Evolutionary conservation across 92 coral and sea anemone species (phyloP).

Genomic region (Pocillopora meandrina): DNA sequence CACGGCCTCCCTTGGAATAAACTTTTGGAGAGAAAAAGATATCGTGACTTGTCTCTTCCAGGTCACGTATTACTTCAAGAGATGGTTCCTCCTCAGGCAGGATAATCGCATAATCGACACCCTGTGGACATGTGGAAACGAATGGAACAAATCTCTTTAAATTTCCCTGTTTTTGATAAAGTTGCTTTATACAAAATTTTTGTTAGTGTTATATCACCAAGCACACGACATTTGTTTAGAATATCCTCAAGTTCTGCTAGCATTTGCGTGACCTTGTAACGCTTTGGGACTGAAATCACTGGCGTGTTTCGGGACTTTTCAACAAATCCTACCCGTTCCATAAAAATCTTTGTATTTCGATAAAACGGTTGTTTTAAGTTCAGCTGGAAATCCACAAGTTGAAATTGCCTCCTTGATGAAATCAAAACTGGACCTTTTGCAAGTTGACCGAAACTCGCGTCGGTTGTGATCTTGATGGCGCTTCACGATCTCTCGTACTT

Average conservation of each 20-base stretch:
- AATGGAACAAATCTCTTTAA: slow-evolving; percentile 22
- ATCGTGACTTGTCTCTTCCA: neutral
- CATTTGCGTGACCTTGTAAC: slow-evolving; percentile 32
- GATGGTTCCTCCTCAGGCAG: slow-evolving; percentile 33
- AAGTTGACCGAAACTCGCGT: neutral
- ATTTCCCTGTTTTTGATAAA: slow-evolving; percentile 36
- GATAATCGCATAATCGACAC: slow-evolving; percentile 45
- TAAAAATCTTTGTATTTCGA: slow-evolving; percentile 3
- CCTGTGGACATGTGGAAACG: slow-evolving; percentile 22
- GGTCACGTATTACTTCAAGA: neutral
- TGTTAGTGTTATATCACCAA: slow-evolving; percentile 10
- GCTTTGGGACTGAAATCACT: slow-evolving; percentile 27
- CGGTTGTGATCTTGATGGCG: neutral
- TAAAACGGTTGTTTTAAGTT: neutral
- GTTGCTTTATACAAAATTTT: slow-evolving; percentile 9
- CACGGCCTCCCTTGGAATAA: neutral
- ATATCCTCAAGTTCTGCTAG: slow-evolving; percentile 39
- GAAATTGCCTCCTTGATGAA: neutral
- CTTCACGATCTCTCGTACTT: neutral
- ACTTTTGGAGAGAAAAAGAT: neutral
- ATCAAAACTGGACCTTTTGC: neutral
- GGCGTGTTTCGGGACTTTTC: neutral
- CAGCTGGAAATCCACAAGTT: neutral
- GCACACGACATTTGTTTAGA: slow-evolving; percentile 8
- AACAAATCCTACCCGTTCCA: slow-evolving; percentile 23